Conservation (phyloP, 1,140 invertebrate genomes). For the Sinonovacula constricta region DNA sequence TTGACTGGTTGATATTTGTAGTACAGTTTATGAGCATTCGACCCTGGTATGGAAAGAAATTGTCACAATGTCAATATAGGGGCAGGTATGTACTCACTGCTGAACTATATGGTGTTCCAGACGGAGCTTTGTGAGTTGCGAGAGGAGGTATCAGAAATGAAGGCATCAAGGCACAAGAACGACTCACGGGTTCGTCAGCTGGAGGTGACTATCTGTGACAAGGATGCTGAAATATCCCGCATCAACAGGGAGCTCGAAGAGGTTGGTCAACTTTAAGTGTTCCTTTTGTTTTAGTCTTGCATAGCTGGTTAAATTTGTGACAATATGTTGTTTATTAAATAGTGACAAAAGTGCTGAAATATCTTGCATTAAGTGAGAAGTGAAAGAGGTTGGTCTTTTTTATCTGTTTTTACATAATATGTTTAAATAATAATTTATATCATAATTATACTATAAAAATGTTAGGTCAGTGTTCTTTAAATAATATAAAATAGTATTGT, state of each 20-base stretch:
- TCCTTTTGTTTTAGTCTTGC: too few relatives aligned
- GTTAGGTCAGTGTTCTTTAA: too few relatives aligned
- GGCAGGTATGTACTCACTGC: slow-evolving; percentile 14
- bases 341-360: too few relatives aligned
- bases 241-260: slow-evolving; percentile 78
- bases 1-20: neutral
- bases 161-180: slow-evolving; percentile 67
- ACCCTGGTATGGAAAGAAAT: neutral
- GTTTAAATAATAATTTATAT: too few relatives aligned
- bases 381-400: too few relatives aligned
- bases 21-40: neutral
- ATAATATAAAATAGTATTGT: too few relatives aligned
- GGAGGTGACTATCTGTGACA: slow-evolving; percentile 67
- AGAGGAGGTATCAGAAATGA: slow-evolving; percentile 73
- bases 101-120: too few relatives aligned
- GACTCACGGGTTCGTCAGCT: slow-evolving; percentile 72
- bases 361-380: too few relatives aligned
- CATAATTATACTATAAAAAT: too few relatives aligned
- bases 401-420: too few relatives aligned
- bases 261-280: slow-evolving; percentile 49
- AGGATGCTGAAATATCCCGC: slow-evolving; percentile 62
- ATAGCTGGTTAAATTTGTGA: too few relatives aligned
- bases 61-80: neutral
- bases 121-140: slow-evolving; percentile 75
- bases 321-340: too few relatives aligned